Evolutionary conservation across 1,140 invertebrate species (phyloP), one percentile per base, ranked within the genome.

Genomic region (Acyrthosiphon pisum): DNA sequence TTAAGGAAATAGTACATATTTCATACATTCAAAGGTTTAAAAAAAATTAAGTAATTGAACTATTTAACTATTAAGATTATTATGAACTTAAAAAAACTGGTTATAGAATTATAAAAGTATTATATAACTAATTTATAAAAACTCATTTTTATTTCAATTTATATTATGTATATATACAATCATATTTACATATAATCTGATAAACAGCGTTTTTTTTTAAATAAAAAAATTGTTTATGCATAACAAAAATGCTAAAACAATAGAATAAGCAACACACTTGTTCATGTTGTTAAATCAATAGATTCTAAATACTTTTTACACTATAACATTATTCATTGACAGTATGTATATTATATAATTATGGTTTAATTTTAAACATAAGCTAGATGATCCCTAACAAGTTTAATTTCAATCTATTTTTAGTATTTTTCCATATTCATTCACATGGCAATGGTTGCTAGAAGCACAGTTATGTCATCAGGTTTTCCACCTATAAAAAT

Each of bases 391-490:
- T n/a, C 11, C 56, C 84, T 53, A 88, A 88, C 18, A 68, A 41
- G 50, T 76, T 56, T 56, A 93, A 87, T 89, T 53, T 93, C 44
- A 68, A 76, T 26, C 23, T 76, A 90, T 14, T 44, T 35, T 90
- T 30, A 90, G 37, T 90, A 60, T 41, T 60, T 41, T 60, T 8
- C 3, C 37, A 26, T 56, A 18, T 9, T 30, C 56, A 37, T 89
- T 89, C 20, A 90, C 76, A 93, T 89, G n/a, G 97, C 97, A 95
- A 98, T 98, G 94, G 98, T 98, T 94, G 98, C 98, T 94, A 99
- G 96, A 94, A 99, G 96, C 94, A 99, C 98, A 95, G 99, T 99
- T 95, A 99, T 99, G 96, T 99, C 99, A 95, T 99, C 99, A 89
- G 98, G 98, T 96, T 99, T 99, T 93, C 98, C 98, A 95, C 98